Conservation (phyloP, 2,797 vertebrate genomes). For the Luscinia megarhynchos region DNA sequence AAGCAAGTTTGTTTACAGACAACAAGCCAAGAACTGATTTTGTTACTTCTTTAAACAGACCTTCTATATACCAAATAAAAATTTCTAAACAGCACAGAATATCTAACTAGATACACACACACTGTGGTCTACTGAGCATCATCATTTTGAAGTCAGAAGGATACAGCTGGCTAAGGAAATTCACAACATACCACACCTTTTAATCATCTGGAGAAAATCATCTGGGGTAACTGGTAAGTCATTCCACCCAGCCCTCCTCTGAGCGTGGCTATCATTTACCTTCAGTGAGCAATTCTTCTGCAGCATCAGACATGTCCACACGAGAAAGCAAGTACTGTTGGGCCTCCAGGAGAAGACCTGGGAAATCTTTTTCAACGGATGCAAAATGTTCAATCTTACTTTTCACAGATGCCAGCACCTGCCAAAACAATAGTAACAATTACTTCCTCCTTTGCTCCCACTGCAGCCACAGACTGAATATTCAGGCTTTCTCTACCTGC, state of each 20-base stretch:
- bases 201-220: neutral
- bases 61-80: neutral
- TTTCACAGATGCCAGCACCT: constrained; percentile 96
- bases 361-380: constrained; percentile 86
- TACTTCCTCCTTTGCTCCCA: neutral
- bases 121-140: neutral
- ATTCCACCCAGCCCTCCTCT: neutral
- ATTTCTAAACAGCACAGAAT: neutral
- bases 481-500: neutral
- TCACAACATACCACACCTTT: neutral
- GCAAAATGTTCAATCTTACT: constrained; percentile 93
- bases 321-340: constrained; percentile 93
- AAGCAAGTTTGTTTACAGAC: neutral
- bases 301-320: constrained; percentile 76
- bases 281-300: constrained; percentile 64
- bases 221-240: neutral
- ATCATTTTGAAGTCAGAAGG: neutral
- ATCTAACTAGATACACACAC: neutral
- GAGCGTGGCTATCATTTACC: constrained; percentile 44
- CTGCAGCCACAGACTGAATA: neutral
- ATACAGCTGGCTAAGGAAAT: constrained; percentile 44
- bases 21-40: neutral
- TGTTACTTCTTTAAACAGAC: neutral
- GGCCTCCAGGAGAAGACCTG: constrained; percentile 87
- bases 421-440: constrained; percentile 52